These are phyloP conservation scores for Pseudopodoces humilis DNA, from an alignment of 2,113 vertebrate genomes.

Conservation along the genomic window DNA sequence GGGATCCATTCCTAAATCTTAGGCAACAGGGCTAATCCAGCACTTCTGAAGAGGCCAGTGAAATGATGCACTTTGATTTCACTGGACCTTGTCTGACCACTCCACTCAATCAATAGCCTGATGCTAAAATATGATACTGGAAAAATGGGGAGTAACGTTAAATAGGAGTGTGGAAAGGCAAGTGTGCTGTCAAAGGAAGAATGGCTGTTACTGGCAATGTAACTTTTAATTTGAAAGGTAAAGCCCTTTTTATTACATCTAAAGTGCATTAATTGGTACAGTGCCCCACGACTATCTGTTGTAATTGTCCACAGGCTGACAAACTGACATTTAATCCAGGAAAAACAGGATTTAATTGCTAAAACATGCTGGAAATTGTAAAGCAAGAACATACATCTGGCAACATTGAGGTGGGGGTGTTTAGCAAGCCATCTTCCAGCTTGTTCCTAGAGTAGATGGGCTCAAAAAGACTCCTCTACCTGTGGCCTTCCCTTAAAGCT, in stretches of 20 bases:
- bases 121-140: background rate
- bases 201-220: background rate
- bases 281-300: background rate
- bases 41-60: constrained; percentile 26
- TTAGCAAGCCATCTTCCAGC: background rate
- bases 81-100: background rate
- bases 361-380: constrained; percentile 65
- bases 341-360: constrained; percentile 66
- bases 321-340: constrained; percentile 42
- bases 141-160: background rate
- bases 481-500: background rate
- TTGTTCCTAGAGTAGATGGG: background rate
- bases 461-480: background rate
- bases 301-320: constrained; percentile 63
- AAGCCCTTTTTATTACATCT: constrained; percentile 19
- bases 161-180: background rate
- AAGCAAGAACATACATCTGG: constrained; percentile 34
- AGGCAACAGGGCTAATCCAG: background rate
- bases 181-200: background rate
- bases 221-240: constrained; percentile 39
- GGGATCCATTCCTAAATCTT: constrained; percentile 27
- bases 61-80: constrained; percentile 24
- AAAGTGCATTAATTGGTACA: constrained; percentile 33
- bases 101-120: background rate
- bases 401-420: constrained; percentile 40